Evolutionary conservation across 2,113 vertebrate species (phyloP), one percentile per base, ranked within the genome.

Genomic region (Megaleporinus macrocephalus): DNA sequence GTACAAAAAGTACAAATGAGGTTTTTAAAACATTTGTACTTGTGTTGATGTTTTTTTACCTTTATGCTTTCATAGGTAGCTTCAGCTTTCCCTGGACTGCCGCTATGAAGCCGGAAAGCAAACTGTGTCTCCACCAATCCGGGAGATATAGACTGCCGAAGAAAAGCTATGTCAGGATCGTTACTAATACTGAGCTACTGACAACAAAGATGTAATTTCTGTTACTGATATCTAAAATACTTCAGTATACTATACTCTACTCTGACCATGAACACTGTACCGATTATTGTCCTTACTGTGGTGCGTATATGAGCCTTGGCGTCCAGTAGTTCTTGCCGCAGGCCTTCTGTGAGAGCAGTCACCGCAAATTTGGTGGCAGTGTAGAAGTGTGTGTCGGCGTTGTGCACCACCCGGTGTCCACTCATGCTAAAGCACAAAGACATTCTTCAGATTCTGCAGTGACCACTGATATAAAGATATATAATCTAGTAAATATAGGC

Each of bases 331-430:
- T 98, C 97, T 86, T 96, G 95, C 72, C 95, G 91, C 69, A 97
- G 89, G 72, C 93, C 96, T 89, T 55, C 53, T 5, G 53, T 55
- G 53, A 55, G 53, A 55, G 53, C 53, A 20, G 53, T 98, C 81
- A 97, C 95, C 0, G 96, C 95, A 0, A 92, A 95, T 89, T 97
- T 98, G 87, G 95, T 96, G 74, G 95, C 94, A 0, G 90, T 92
- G 91, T 97, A 98, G 86, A 98, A 97, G 79, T 97, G 96, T 22
- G 82, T 10, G 33, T 90, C 87, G 0, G 95, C 76, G 49, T 59
- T 86, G 0, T 83, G 85, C 44, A 88, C 2, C 0, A 97, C 91
- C 0, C 90, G 94, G 87, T 97, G 96, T 61, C 97, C 96, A 2
- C 90, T 91, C 94, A 97, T 95, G 89, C 96, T 97, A 89, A 73